Evolutionary conservation across 2,888 invertebrate species (phyloP), one percentile per base, ranked within the genome.

Genomic region (Erebia epiphron): DNA sequence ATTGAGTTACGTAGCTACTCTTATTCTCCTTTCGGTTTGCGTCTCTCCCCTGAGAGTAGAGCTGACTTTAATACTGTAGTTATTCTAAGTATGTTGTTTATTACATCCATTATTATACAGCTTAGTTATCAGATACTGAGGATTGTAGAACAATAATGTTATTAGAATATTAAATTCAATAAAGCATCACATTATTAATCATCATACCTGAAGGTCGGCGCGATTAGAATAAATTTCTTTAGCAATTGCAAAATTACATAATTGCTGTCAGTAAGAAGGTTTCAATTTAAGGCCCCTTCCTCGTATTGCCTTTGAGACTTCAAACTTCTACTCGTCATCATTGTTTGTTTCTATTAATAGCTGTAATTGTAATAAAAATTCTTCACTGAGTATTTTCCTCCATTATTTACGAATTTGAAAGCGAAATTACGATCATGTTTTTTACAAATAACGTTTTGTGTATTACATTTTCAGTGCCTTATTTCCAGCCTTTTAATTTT

Each of bases 151-250:
- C 62, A 62, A 62, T 63, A 18, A 63, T 21, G 62, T 63, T 52
- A 64, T 64, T 50, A 16, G 46, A 62, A 49, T 49, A 49, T 46
- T 49, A 13, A 49, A 49, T 49, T 49, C 62, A 62, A 21, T 49
- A 49, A 62, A 21, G 18, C 49, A 64, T 64, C 16, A n/a, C 11
- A 11, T 35, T n/a, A n/a, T 35, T 35, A 41, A 52, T 50, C 3
- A n/a, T 52, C 35, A 35, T 41, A 64, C 10, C 35, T 2, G 35
- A 64, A 64, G 64, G 52, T n/a, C 52, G 35, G 26, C 14, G 5
- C 52, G 63, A 64, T 52, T 64, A 64, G n/a, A 52, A 64, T 64
- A 26, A 63, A 63, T 63, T 60, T 63, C 63, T 52, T 35, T 52
- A 2, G 16, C 35, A 64, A 64, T 64, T 64, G 16, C 64, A 16